Conservation (phyloP, 2,113 vertebrate genomes). For the Tragelaphus buxtoni region DNA sequence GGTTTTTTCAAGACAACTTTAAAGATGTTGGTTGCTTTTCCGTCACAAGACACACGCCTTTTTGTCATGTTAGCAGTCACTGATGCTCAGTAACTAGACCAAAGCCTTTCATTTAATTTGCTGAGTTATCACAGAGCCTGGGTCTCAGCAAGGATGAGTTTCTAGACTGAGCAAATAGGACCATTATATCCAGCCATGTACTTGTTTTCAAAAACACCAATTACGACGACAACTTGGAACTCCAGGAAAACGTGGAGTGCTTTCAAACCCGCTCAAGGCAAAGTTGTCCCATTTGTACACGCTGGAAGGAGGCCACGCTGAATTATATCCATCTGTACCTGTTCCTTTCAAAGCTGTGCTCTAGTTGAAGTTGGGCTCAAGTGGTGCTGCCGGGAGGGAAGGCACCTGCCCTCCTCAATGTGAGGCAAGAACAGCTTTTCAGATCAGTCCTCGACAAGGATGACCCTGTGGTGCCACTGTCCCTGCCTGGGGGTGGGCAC, state of each 20-base stretch:
- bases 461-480: background rate
- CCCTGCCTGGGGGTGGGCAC: background rate
- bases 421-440: background rate
- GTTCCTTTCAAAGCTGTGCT: background rate
- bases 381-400: background rate
- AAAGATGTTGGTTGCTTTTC: background rate
- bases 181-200: background rate
- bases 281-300: background rate
- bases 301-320: background rate
- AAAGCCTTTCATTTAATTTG: background rate
- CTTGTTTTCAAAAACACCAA: background rate
- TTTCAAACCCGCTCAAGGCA: background rate
- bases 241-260: background rate
- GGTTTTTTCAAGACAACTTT: background rate
- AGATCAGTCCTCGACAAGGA: no score
- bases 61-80: background rate
- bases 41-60: background rate
- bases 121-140: background rate
- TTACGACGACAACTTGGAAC: background rate
- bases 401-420: background rate
- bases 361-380: background rate
- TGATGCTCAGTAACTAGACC: background rate
- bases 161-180: background rate
- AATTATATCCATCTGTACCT: background rate
- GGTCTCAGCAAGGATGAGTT: background rate